These are phyloP conservation scores for Neostethus bicornis DNA, from an alignment of 2,797 vertebrate species.

Conservation along the genomic window DNA sequence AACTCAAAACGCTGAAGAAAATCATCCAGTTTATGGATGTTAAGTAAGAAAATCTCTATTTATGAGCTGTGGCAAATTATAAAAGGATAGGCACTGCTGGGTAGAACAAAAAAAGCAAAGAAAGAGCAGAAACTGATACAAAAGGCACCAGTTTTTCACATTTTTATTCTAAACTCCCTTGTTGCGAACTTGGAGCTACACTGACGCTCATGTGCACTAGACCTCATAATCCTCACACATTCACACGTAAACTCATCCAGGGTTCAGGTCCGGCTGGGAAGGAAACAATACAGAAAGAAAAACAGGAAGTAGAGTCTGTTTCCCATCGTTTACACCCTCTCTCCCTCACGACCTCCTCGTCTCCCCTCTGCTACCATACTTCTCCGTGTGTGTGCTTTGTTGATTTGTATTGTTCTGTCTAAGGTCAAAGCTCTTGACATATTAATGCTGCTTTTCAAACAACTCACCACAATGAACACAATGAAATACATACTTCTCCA, in stretches of 20 bases:
- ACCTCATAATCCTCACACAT: constrained; percentile 8
- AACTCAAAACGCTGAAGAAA: constrained; percentile 11
- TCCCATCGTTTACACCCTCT: constrained; percentile 65
- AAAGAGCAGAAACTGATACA: not conserved
- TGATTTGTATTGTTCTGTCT: constrained; percentile 69
- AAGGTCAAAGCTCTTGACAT: constrained; percentile 77
- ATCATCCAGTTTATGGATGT: not conserved
- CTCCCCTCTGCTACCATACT: constrained; percentile 22
- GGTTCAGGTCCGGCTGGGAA: constrained; percentile 56
- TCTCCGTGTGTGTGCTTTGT: constrained; percentile 53
- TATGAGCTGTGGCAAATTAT: constrained; percentile 26
- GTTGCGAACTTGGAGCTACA: not conserved
- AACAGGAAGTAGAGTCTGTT: constrained; percentile 77
- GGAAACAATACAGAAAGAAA: constrained; percentile 80
- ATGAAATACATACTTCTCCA: constrained; percentile 64
- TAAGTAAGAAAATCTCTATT: constrained; percentile 24
- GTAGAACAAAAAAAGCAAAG: constrained; percentile 4
- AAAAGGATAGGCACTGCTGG: not conserved
- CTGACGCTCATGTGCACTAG: constrained; percentile 1
- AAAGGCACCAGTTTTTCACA: not conserved
- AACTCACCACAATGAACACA: constrained; percentile 60
- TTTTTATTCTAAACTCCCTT: not conserved
- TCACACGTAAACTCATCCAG: constrained; percentile 29
- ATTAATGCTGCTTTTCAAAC: constrained; percentile 70
- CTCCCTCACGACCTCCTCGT: constrained; percentile 23